phyloP scores from a whole-genome alignment of 2,113 vertebrate genomes.

The Paramormyrops kingsleyae region DNA sequence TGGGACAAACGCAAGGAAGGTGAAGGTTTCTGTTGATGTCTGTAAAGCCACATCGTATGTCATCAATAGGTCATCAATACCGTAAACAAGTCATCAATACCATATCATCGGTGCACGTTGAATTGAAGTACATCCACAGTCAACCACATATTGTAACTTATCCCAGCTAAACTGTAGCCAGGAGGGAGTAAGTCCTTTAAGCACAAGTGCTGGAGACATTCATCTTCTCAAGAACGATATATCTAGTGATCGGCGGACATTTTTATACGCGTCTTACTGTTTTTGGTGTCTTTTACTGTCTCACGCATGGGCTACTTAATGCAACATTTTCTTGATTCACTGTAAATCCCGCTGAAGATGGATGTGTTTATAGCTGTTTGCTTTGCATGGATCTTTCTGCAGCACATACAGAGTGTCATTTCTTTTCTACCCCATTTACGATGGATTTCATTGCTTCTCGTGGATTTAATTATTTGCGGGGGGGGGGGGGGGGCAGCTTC shows the following conservation, averaged over 20 bases:
- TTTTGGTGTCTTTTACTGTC: background rate
- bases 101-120: too few relatives aligned
- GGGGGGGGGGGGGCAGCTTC: background rate
- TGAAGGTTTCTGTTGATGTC: constrained; percentile 20
- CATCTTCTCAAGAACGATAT: background rate
- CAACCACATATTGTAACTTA: background rate
- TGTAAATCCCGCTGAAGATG: background rate
- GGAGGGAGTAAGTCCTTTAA: background rate
- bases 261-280: background rate
- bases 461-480: background rate
- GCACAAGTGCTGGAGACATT: background rate
- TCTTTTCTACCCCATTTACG: background rate
- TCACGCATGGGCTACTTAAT: background rate
- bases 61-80: too few relatives aligned
- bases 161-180: background rate
- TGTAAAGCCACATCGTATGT: background rate
- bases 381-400: background rate
- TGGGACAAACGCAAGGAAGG: constrained; percentile 36
- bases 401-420: background rate
- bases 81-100: background rate
- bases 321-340: background rate
- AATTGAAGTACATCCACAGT: background rate
- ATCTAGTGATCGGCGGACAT: background rate
- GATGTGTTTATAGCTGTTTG: background rate
- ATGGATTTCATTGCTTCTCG: background rate